Conservation (phyloP, 2,888 invertebrate species). For the Drosophila aldrichi region DNA sequence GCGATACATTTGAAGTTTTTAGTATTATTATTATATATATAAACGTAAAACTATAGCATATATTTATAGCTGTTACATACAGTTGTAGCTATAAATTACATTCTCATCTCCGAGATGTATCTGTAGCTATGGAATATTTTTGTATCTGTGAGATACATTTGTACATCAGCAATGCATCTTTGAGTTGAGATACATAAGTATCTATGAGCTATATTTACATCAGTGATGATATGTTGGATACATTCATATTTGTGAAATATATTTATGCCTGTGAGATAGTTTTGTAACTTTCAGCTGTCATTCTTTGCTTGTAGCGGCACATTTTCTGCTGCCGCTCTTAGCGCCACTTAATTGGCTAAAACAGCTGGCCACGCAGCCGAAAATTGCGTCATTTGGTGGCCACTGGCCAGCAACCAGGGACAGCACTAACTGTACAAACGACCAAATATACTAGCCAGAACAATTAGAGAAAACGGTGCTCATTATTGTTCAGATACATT, state of each 20-base stretch:
- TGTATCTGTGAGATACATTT: too few relatives aligned
- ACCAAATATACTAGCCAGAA: slow-evolving; percentile 3
- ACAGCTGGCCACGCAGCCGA: slow-evolving; percentile 43
- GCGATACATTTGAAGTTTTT: neutral
- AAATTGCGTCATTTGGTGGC: slow-evolving; percentile 55
- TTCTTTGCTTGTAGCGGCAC: slow-evolving; percentile 23
- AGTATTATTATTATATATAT: too few relatives aligned
- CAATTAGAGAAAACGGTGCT: neutral
- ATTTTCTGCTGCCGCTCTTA: slow-evolving; percentile 4
- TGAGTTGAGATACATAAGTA: neutral
- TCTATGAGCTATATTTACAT: neutral
- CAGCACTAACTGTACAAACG: slow-evolving; percentile 9
- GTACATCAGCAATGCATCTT: too few relatives aligned
- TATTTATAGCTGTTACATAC: too few relatives aligned
- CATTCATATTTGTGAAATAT: neutral
- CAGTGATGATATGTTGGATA: neutral
- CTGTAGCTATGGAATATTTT: too few relatives aligned
- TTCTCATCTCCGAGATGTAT: too few relatives aligned
- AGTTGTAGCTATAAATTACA: too few relatives aligned
- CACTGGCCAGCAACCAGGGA: slow-evolving; percentile 2
- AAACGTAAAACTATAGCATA: too few relatives aligned
- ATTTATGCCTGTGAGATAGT: slow-evolving; percentile 13
- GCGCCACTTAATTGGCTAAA: slow-evolving; percentile 7
- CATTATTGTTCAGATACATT: neutral
- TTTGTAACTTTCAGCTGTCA: slow-evolving; percentile 40